phyloP scores from a whole-genome alignment of 2,797 vertebrate genomes.

The Staurois parvus region DNA sequence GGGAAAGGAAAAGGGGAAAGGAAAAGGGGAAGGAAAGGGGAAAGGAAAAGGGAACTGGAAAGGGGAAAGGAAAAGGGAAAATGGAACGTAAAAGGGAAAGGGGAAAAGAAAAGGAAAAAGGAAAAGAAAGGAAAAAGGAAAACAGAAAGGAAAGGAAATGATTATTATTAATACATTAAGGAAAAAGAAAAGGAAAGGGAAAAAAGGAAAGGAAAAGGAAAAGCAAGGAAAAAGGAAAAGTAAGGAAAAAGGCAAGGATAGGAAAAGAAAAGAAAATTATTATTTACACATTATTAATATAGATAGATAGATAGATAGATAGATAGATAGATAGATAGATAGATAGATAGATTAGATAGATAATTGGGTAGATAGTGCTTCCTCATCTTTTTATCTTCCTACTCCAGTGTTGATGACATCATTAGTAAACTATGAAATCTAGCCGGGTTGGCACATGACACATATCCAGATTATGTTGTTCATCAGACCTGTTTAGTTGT shows the following conservation, averaged over 20 bases:
- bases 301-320: conserved; percentile 10
- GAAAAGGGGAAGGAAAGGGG: background rate
- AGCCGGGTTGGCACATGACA: conserved; percentile 6
- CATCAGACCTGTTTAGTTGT: background rate
- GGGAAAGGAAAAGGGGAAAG: background rate
- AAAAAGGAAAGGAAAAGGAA: background rate
- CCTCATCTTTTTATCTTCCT: background rate
- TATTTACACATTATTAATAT: too few relatives aligned
- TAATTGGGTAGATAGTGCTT: background rate
- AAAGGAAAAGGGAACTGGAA: too few relatives aligned
- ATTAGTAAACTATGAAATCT: background rate
- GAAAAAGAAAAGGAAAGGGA: too few relatives aligned
- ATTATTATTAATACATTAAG: too few relatives aligned
- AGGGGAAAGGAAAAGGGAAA: too few relatives aligned
- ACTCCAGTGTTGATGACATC: background rate
- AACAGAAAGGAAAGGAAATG: too few relatives aligned
- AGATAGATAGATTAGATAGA: conserved; percentile 1
- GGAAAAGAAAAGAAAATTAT: too few relatives aligned
- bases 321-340: background rate
- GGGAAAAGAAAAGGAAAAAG: too few relatives aligned
- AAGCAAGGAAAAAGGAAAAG: too few relatives aligned
- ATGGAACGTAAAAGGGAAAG: too few relatives aligned
- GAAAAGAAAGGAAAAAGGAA: too few relatives aligned
- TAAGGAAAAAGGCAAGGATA: too few relatives aligned
- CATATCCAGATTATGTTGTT: conserved; percentile 2